Evolutionary conservation across 2,113 vertebrate genomes (phyloP), one percentile per base, ranked within the genome.

Genomic region (Puntigrus tetrazona): DNA sequence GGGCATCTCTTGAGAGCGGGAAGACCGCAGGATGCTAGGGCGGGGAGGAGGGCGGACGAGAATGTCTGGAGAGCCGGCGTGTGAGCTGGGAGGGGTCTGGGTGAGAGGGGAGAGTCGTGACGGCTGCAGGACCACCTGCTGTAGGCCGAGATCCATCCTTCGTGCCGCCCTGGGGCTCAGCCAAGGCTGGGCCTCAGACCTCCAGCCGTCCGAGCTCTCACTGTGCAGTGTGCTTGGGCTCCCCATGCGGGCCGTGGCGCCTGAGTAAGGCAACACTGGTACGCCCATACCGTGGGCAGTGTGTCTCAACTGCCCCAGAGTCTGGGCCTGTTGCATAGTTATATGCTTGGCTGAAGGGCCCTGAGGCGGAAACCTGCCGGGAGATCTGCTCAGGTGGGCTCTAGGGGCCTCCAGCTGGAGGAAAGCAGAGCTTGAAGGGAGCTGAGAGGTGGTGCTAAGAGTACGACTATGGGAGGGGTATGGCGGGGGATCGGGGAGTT

Each of bases 201-300:
- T 96, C 94, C 95, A 94, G 89, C 95, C 93, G 89, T 96, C 96
- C 93, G 97, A 96, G 94, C 94, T 94, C 92, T 97, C 94, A 90
- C 94, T 95, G 80, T 93, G 94, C 90, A 98, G 96, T 94, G 97
- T 96, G 96, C 96, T 97, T 95, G 97, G 96, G 95, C 97, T 96
- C 85, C 95, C 95, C 93, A 93, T 86, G 41, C 96, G 95, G 94
- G 95, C 95, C 29, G 96, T 95, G 78, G 96, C 95, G 95, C 97
- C 97, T 87, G 97, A 96, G 96, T 98, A 99, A 97, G 97, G 97
- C 97, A 99, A 97, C 95, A 98, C 97, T 91, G 97, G 97, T 96
- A 98, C 97, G 91, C 97, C 97, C 97, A 98, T 96, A 92, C 97
- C 98, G 94, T 99, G 97, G 94, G 97, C 95, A 94, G 98, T 99